A percentile compares a stretch with the other conserved stretches of the same genome.
Evolutionary conservation across 1,140 invertebrate genomes (phyloP).

Genomic region (Bombus vancouverensis): DNA sequence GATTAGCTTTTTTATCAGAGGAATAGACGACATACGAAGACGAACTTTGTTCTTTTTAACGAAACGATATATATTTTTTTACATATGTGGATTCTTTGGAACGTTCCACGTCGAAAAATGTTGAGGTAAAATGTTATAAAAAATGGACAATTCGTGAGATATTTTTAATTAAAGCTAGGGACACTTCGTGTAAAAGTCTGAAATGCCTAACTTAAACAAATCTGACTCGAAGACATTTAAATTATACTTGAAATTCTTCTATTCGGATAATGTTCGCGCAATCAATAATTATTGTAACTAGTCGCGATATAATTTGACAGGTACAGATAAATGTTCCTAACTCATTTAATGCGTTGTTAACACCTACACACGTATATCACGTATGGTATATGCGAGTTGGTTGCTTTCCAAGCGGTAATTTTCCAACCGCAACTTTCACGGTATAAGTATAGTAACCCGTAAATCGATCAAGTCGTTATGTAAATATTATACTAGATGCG

Average conservation of each 20-base stretch:
- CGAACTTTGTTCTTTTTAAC: too few species aligned
- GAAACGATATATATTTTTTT: too few species aligned
- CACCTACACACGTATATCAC: not conserved
- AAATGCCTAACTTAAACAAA: too few species aligned
- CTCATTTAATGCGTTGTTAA: not conserved
- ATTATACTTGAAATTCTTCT: not conserved
- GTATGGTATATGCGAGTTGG: conserved; percentile 9
- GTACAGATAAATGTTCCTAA: not conserved
- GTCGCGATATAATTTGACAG: not conserved
- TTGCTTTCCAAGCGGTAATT: conserved; percentile 22
- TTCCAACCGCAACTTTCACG: conserved; percentile 5
- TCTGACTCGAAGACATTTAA: too few species aligned
- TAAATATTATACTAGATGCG: not conserved
- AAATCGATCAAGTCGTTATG: conserved; percentile 18
- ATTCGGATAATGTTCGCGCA: not conserved
- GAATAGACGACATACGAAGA: too few species aligned
- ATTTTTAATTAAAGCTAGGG: too few species aligned
- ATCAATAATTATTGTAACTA: not conserved
- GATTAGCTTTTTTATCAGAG: too few species aligned
- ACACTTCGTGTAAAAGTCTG: too few species aligned
- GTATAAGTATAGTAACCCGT: not conserved
- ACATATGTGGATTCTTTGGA: too few species aligned
- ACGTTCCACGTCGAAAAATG: too few species aligned
- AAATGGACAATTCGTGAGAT: not conserved
- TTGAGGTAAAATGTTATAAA: not conserved